These are phyloP conservation scores for Brienomyrus brachyistius DNA, from an alignment of 2,113 vertebrate genomes.

Conservation along the genomic window DNA sequence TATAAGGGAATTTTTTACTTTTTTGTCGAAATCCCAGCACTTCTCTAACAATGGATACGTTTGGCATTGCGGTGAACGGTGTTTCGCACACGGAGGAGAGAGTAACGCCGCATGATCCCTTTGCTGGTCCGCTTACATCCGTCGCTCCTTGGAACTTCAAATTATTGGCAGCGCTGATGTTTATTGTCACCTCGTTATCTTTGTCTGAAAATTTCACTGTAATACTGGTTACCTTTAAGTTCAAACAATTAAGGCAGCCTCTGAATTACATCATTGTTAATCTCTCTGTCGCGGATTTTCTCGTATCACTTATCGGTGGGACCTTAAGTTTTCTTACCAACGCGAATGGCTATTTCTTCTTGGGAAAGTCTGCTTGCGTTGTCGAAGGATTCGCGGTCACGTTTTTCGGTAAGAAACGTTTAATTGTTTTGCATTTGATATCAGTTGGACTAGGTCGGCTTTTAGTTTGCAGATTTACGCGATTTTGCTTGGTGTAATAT, in stretches of 20 bases:
- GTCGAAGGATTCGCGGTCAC: slow-evolving; percentile 84
- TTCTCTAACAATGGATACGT: slow-evolving; percentile 51
- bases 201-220: slow-evolving; percentile 79
- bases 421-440: not conserved
- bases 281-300: slow-evolving; percentile 77
- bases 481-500: not conserved
- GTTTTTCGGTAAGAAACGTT: slow-evolving; percentile 74
- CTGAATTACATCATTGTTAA: slow-evolving; percentile 85
- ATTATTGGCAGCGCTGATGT: slow-evolving; percentile 72
- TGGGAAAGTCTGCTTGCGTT: slow-evolving; percentile 77
- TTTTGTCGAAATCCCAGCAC: not conserved
- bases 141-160: slow-evolving; percentile 79
- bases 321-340: slow-evolving; percentile 77
- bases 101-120: slow-evolving; percentile 55
- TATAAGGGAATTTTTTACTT: not conserved
- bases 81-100: slow-evolving; percentile 48
- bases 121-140: slow-evolving; percentile 54
- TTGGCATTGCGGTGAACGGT: slow-evolving; percentile 54
- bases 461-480: not conserved
- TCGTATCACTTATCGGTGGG: slow-evolving; percentile 75
- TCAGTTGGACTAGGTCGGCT: not conserved
- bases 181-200: slow-evolving; percentile 71
- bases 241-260: slow-evolving; percentile 75
- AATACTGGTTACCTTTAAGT: slow-evolving; percentile 78
- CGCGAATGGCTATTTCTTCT: slow-evolving; percentile 76